phyloP scores from a whole-genome alignment of 2,113 vertebrate species.

The Leptobrachium ailaonicum region DNA sequence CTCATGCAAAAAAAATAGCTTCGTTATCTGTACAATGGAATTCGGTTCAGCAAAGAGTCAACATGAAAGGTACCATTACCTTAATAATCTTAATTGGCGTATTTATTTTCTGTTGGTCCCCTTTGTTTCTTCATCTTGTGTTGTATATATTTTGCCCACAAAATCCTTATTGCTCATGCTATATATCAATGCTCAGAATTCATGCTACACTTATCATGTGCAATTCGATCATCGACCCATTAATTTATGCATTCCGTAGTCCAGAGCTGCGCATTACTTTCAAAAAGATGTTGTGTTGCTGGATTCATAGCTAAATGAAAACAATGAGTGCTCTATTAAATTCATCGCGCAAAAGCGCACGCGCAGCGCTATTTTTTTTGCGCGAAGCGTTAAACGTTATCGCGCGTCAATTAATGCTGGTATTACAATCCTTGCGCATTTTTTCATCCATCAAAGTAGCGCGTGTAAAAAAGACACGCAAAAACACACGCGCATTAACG shows the following conservation, averaged over 20 bases:
- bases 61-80: constrained; percentile 83
- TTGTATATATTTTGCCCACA: constrained; percentile 82
- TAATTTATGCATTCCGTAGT: constrained; percentile 91
- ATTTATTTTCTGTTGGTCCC: constrained; percentile 89
- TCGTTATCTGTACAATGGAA: constrained; percentile 63
- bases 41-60: constrained; percentile 61
- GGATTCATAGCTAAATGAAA: constrained; percentile 1
- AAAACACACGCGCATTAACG: too few species aligned
- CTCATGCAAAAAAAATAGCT: constrained; percentile 80
- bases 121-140: constrained; percentile 87
- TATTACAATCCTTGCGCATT: too few species aligned
- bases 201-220: constrained; percentile 87
- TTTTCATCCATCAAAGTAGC: too few species aligned
- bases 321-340: neutral
- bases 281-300: constrained; percentile 79
- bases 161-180: constrained; percentile 93
- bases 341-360: too few species aligned
- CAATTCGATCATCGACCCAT: constrained; percentile 86
- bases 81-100: constrained; percentile 89
- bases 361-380: too few species aligned
- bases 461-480: too few species aligned
- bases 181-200: constrained; percentile 86
- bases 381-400: too few species aligned
- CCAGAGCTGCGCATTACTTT: constrained; percentile 82
- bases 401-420: too few species aligned